Conservation (phyloP, 2,113 vertebrate species). For the Porphyrio hochstetteri region DNA sequence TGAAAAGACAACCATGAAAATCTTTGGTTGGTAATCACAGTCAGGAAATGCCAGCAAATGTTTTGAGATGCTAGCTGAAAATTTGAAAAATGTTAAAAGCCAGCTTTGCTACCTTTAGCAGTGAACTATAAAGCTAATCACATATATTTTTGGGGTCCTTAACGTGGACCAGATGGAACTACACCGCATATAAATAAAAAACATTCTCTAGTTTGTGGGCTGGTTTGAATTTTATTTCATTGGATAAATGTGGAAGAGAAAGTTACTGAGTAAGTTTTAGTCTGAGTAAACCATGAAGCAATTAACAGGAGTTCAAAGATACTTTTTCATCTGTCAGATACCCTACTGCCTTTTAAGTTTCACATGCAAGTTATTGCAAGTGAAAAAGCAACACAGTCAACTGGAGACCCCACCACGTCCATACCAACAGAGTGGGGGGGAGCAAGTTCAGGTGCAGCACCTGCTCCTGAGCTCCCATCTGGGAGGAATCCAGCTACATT, state of each 20-base stretch:
- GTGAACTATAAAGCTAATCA: conserved; percentile 57
- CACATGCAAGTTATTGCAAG: background rate
- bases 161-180: conserved; percentile 53
- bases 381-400: background rate
- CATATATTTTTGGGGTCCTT: conserved; percentile 50
- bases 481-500: background rate
- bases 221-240: conserved; percentile 66
- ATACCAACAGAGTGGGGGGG: background rate
- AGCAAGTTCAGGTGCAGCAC: background rate
- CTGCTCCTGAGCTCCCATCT: background rate
- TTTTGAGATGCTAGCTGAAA: conserved; percentile 52
- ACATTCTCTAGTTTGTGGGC: conserved; percentile 22
- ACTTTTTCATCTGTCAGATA: background rate
- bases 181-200: conserved; percentile 55
- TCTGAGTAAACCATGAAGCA: conserved; percentile 39
- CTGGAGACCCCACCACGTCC: background rate
- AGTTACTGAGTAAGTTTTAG: conserved; percentile 29
- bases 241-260: conserved; percentile 45
- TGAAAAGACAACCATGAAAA: background rate
- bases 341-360: background rate
- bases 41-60: conserved; percentile 34
- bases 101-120: conserved; percentile 53
- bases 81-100: conserved; percentile 57
- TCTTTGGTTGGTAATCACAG: conserved; percentile 10
- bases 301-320: conserved; percentile 35